These are phyloP conservation scores for Tortricodes alternella DNA, from an alignment of 2,888 invertebrate species.

Conservation along the genomic window DNA sequence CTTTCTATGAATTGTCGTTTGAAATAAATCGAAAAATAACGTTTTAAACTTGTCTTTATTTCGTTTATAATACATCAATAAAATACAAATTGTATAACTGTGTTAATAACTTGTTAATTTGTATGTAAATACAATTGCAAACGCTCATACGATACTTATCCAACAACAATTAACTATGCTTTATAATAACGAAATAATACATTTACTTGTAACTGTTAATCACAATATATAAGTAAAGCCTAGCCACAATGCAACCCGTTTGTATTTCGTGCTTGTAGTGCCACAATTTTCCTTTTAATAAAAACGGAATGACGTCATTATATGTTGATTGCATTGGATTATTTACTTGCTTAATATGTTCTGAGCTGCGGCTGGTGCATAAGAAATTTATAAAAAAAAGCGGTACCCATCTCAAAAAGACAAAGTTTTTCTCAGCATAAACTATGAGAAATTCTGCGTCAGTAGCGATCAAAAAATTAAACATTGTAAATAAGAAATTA, in stretches of 20 bases:
- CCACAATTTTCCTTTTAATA: no score
- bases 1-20: not conserved
- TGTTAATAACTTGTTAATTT: constrained; percentile 60
- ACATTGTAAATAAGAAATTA: not conserved
- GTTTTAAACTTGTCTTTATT: constrained; percentile 49
- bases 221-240: constrained; percentile 3
- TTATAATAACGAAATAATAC: constrained; percentile 29
- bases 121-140: constrained; percentile 28
- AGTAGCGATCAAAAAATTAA: no score
- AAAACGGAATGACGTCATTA: no score
- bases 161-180: constrained; percentile 25
- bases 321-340: no score
- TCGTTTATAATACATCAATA: constrained; percentile 66
- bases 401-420: no score
- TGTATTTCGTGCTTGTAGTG: not conserved
- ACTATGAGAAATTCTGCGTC: no score
- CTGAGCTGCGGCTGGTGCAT: no score
- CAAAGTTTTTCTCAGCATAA: no score
- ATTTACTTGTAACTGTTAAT: constrained; percentile 25
- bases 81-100: constrained; percentile 72
- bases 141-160: constrained; percentile 21
- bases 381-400: no score
- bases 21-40: constrained; percentile 36
- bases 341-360: no score
- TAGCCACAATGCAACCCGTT: not conserved